Evolutionary conservation across 1,140 invertebrate genomes (phyloP).

Genomic region (Zaprionus inermis): DNA sequence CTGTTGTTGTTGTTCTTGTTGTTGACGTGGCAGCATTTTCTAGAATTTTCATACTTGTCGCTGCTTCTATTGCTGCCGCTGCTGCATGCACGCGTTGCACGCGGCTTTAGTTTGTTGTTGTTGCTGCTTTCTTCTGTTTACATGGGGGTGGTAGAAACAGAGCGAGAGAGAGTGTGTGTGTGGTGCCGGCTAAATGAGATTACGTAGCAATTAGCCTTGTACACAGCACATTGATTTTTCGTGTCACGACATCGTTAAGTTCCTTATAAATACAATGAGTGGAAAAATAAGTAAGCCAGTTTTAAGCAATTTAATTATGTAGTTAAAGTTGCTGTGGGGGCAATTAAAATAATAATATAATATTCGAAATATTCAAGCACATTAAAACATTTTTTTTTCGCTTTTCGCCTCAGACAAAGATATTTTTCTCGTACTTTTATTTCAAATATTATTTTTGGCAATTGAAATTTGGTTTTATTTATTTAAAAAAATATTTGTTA

Average conservation of each 20-base stretch:
- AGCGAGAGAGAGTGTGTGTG: no score
- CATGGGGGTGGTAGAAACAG: neutral
- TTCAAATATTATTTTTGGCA: no score
- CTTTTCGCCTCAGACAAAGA: no score
- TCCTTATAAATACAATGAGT: no score
- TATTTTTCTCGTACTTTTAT: no score
- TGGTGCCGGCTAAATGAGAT: constrained; percentile 5
- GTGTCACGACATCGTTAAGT: constrained; percentile 1
- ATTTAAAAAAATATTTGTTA: no score
- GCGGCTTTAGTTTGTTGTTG: constrained; percentile 12
- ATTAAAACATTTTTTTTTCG: no score
- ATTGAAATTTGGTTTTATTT: no score
- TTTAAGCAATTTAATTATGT: neutral
- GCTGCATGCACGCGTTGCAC: constrained; percentile 5
- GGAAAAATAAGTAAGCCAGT: no score
- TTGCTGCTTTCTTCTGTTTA: neutral
- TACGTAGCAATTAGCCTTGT: constrained; percentile 36
- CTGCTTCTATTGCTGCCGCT: neutral
- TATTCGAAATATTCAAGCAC: no score
- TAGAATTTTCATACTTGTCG: constrained; percentile 1
- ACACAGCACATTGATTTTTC: constrained; percentile 17
- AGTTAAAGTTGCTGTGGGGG: neutral
- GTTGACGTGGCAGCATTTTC: neutral
- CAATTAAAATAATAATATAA: no score
- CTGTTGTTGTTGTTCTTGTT: constrained; percentile 1